These are phyloP conservation scores for Rhopalosiphum nymphaeae DNA, from an alignment of 2,888 invertebrate species.

Conservation along the genomic window DNA sequence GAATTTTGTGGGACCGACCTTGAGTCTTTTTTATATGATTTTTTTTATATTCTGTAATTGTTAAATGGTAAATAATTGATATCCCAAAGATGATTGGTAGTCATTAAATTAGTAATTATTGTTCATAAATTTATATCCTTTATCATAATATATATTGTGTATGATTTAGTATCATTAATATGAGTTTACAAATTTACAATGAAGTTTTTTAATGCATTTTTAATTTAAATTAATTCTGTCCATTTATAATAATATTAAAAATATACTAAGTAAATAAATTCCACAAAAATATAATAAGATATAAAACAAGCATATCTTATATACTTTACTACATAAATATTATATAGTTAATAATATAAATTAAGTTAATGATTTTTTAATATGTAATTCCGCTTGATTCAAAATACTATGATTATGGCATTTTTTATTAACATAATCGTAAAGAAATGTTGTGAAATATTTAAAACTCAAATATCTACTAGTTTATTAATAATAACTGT, in stretches of 20 bases:
- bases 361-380: fast-evolving
- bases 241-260: not conserved
- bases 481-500: not conserved
- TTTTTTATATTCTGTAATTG: not conserved
- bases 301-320: not conserved
- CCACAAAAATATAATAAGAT: not conserved
- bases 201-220: not conserved
- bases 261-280: not conserved
- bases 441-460: not conserved
- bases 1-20: not conserved
- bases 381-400: not conserved
- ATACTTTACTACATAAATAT: not conserved
- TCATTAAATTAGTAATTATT: not conserved
- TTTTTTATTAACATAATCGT: not conserved
- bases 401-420: not conserved
- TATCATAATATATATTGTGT: not conserved
- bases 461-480: not conserved
- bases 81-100: too few species aligned
- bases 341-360: not conserved
- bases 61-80: too few species aligned
- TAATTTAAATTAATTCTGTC: not conserved
- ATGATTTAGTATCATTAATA: too few species aligned
- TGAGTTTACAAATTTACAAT: too few species aligned
- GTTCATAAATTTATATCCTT: not conserved
- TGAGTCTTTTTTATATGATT: not conserved